Evolutionary conservation across 1,140 invertebrate species (phyloP).

Genomic region (Manduca sexta): DNA sequence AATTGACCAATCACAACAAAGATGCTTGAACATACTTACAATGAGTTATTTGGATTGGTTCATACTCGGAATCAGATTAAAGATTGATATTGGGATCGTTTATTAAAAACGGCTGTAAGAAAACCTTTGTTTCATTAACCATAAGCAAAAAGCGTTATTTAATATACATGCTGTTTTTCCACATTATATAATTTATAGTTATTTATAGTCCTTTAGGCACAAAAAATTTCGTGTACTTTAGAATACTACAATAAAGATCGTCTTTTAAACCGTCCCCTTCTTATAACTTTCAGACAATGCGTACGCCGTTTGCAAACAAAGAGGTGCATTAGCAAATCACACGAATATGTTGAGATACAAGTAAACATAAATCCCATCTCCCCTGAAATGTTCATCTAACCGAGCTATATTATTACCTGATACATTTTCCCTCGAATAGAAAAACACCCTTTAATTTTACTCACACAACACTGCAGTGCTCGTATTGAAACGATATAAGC

Average conservation of each 20-base stretch:
- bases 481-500: conserved; percentile 4
- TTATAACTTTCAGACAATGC: neutral
- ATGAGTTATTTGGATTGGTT: no score
- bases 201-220: no score
- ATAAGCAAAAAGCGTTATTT: no score
- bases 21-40: no score
- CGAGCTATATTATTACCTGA: conserved; percentile 39
- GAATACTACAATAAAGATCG: neutral
- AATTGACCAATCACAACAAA: no score
- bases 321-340: conserved; percentile 30
- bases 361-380: conserved; percentile 28
- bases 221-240: neutral
- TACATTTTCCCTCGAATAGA: conserved; percentile 36
- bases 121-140: no score
- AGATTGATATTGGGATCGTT: no score
- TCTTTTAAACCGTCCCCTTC: neutral
- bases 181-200: no score
- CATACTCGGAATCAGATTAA: no score
- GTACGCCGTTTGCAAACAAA: conserved; percentile 20
- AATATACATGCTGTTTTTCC: no score
- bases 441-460: conserved; percentile 43
- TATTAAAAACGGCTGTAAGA: no score
- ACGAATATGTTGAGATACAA: conserved; percentile 18
- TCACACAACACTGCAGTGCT: conserved; percentile 15
- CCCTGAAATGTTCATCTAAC: conserved; percentile 35